Evolutionary conservation across 2,888 invertebrate genomes (phyloP).

Genomic region (Lepidocyrtinus sp.): DNA sequence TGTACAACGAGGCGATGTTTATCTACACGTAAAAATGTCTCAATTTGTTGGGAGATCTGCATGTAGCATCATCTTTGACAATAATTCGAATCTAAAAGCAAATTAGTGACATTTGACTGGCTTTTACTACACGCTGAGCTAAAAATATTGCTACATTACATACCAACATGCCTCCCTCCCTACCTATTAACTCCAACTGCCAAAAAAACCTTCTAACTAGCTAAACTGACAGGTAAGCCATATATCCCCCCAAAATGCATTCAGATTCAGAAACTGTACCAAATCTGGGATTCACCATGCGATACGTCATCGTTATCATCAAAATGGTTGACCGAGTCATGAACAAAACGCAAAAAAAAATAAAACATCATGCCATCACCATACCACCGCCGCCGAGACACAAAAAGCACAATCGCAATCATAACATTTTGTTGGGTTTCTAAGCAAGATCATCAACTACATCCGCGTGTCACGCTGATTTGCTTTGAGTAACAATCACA

Average conservation of each 20-base stretch:
- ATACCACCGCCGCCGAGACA: constrained; percentile 17
- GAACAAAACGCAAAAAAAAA: constrained; percentile 4
- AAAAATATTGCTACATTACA: constrained; percentile 37
- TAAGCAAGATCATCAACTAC: constrained; percentile 16
- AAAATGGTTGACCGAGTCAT: background rate
- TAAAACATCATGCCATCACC: constrained; percentile 17
- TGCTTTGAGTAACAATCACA: constrained; percentile 40
- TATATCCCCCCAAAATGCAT: background rate
- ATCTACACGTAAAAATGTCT: constrained; percentile 39
- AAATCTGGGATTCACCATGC: constrained; percentile 14
- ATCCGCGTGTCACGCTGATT: constrained; percentile 51
- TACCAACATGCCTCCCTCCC: background rate
- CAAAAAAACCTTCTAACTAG: background rate
- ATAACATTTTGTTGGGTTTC: background rate
- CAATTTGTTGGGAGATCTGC: constrained; percentile 44
- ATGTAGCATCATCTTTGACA: constrained; percentile 24
- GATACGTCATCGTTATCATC: constrained; percentile 15
- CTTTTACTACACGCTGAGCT: constrained; percentile 19
- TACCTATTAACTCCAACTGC: constrained; percentile 3
- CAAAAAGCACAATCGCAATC: constrained; percentile 28
- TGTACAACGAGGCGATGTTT: constrained; percentile 23
- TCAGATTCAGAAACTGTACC: background rate
- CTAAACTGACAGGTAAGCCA: background rate
- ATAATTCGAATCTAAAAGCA: constrained; percentile 30
- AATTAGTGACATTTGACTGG: constrained; percentile 58